phyloP scores from a whole-genome alignment of 2,113 vertebrate genomes.

The Progne subis region DNA sequence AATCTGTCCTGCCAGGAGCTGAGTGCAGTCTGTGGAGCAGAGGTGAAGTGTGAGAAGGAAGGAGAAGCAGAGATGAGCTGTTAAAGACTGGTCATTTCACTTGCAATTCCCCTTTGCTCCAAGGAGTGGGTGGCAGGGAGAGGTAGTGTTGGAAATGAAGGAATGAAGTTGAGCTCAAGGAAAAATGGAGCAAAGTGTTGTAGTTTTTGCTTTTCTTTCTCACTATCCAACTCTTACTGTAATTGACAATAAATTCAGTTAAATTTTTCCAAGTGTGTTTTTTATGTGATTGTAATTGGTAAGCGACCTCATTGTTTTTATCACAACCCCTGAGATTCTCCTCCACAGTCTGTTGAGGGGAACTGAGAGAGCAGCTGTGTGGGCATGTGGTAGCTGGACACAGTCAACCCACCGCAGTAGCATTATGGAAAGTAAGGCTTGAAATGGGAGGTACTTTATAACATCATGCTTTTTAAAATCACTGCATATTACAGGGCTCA shows the following conservation, averaged over 20 bases:
- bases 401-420: not conserved
- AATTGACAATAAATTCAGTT: not conserved
- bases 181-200: fast-evolving
- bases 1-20: not conserved
- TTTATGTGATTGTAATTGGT: not conserved
- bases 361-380: not conserved
- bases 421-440: not conserved
- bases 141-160: not conserved
- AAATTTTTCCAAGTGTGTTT: not conserved
- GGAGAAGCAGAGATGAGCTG: not conserved
- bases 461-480: not conserved
- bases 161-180: not conserved
- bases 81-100: not conserved
- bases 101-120: not conserved
- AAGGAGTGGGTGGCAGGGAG: not conserved
- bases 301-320: not conserved
- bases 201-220: not conserved
- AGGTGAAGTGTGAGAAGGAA: not conserved
- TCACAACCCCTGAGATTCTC: not conserved
- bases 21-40: not conserved
- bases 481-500: not conserved
- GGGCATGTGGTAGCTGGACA: not conserved
- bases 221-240: not conserved
- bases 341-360: not conserved
- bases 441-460: not conserved